Percentiles rank a stretch among this genome's conserved stretches.
These are phyloP conservation scores for Lumbricus terrestris DNA, from an alignment of 2,888 invertebrate species.

Conservation along the genomic window DNA sequence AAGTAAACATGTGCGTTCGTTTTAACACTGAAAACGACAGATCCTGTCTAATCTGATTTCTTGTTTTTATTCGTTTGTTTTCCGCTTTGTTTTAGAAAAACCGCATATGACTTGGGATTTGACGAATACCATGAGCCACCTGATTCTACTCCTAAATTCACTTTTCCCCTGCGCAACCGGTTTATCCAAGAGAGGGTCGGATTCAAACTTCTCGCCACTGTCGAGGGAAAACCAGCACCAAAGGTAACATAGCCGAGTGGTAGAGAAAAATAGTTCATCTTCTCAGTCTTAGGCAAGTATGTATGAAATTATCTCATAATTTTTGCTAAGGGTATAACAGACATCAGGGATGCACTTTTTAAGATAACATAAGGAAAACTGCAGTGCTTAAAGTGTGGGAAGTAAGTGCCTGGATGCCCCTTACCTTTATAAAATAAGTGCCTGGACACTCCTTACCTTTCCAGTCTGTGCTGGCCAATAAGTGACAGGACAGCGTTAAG, in stretches of 20 bases:
- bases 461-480: too few relatives aligned
- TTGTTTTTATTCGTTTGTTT: not conserved
- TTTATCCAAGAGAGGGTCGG: conserved; percentile 90
- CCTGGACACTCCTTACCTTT: too few relatives aligned
- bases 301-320: not conserved
- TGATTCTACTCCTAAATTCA: conserved; percentile 77
- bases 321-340: not conserved
- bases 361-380: too few relatives aligned
- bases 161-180: conserved; percentile 95
- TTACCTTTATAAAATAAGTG: too few relatives aligned
- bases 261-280: not conserved
- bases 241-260: conserved; percentile 66
- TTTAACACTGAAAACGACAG: not conserved
- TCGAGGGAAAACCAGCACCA: conserved; percentile 90
- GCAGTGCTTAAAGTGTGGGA: too few relatives aligned
- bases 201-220: conserved; percentile 94
- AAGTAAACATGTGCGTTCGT: too few relatives aligned
- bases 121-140: not conserved
- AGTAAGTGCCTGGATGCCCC: too few relatives aligned
- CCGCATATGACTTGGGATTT: not conserved
- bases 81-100: not conserved
- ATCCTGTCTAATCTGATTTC: not conserved
- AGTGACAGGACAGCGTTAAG: too few relatives aligned
- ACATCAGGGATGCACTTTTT: not conserved
- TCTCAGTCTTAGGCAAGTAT: not conserved